phyloP scores from a whole-genome alignment of 2,797 vertebrate genomes.

The Danio albolineatus region DNA sequence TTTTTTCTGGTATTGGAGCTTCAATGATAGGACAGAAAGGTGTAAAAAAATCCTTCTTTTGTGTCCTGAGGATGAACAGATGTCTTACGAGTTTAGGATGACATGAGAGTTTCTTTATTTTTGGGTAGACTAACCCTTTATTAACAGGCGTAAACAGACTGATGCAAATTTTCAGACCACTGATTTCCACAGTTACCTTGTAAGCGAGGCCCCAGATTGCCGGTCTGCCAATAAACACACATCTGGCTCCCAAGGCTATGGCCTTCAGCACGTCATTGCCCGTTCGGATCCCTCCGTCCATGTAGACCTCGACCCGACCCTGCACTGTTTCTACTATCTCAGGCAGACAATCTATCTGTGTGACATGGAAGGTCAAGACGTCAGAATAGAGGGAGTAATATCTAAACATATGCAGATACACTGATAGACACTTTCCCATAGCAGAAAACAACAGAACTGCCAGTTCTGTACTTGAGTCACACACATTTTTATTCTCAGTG shows the following conservation, averaged over 20 bases:
- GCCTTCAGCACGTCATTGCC: conserved; percentile 93
- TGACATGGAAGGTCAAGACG: not conserved
- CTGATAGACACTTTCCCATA: too few species aligned
- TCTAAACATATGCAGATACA: not conserved
- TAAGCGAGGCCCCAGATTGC: conserved; percentile 93
- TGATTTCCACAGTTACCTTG: conserved; percentile 80
- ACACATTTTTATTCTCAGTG: too few species aligned
- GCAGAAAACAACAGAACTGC: too few species aligned
- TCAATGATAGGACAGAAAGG: too few species aligned
- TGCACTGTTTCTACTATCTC: conserved; percentile 91
- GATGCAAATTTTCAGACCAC: not conserved
- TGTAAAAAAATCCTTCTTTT: too few species aligned
- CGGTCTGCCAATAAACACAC: conserved; percentile 93
- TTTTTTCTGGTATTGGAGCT: too few species aligned
- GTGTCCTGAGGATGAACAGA: too few species aligned
- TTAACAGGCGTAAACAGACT: not conserved
- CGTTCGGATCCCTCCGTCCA: conserved; percentile 92
- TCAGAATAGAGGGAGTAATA: not conserved
- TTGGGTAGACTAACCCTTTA: too few species aligned
- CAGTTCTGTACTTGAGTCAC: too few species aligned
- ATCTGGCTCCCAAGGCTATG: conserved; percentile 91
- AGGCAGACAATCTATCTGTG: conserved; percentile 89
- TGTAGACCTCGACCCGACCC: conserved; percentile 89
- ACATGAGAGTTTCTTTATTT: too few species aligned
- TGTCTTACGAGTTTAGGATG: too few species aligned